Base-by-base conservation (phyloP, 64 coral and sea anemone genomes). In the Montipora efflorescens region DNA sequence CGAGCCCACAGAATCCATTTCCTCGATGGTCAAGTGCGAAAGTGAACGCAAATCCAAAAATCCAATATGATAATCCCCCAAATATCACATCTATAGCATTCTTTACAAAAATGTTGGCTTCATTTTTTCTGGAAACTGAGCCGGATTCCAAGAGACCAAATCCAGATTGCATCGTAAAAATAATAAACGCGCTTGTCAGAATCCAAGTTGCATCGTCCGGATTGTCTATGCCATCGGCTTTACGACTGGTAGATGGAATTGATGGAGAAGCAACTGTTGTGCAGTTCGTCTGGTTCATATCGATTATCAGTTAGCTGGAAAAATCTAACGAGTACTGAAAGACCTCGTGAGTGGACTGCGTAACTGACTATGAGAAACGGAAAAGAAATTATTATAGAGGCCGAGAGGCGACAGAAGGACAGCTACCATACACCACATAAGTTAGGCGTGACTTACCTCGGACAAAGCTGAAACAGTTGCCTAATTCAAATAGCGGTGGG, bases 81-180 rank as follows among this genome's bases (percentile, higher is more conserved):
- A 70, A 91, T 4, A 91, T 80, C 13, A 91, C 89, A 57, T 91
- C 89, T 3, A 91, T 62, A 2, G 78, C 89, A 12, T 91, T 91
- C 50, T 91, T 91, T 36, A 79, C 67, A 77, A 91, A 82, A 22
- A 91, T 80, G 48, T 91, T 91, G 0, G 78, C 78, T 36, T 91
- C 89, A 15, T 91, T 91, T 80, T 91, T 91, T 44, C 49, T 91
- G 1, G 90, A 91, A 6, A 55, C 90, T 79, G 83, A 75, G 19
- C 90, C 90, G 21, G 90, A 79, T 71, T 91, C 78, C 7, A 91
- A 44, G 16, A 91, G 90, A 11, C 90, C 90, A 51, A 91, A 91
- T 59, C 90, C 90, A 4, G 90, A 91, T 28, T 91, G 78, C 90
- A 91, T 91, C 0, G 90, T 91, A 9, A 91, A 91, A 25, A 91